A percentile compares a stretch with the other conserved stretches of the same genome.
These are phyloP conservation scores for Leptinotarsa lineolata DNA, from an alignment of 1,140 invertebrate genomes.

Conservation along the genomic window DNA sequence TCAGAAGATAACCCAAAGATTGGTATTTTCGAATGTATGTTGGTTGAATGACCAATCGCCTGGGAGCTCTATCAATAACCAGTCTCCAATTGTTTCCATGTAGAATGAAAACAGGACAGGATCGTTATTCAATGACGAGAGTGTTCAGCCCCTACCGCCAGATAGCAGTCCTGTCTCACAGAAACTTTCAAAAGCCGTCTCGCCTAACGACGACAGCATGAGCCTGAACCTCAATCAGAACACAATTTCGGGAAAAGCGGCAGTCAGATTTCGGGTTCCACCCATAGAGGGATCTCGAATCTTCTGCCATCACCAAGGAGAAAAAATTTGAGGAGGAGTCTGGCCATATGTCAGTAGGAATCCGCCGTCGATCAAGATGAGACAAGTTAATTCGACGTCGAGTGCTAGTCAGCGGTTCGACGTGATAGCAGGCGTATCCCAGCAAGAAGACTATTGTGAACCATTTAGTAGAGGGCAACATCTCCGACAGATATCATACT, in stretches of 20 bases:
- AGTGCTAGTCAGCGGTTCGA: conserved; percentile 53
- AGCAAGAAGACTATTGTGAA: no score
- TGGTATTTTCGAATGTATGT: no score
- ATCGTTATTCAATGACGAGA: conserved; percentile 61
- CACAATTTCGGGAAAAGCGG: conserved; percentile 59
- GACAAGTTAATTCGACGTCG: conserved; percentile 55
- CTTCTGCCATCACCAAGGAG: conserved; percentile 76
- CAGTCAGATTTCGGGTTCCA: conserved; percentile 59
- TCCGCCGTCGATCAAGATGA: conserved; percentile 73
- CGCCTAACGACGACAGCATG: conserved; percentile 58
- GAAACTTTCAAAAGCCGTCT: conserved; percentile 52
- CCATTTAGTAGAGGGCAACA: no score
- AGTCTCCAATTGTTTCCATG: conserved; percentile 58
- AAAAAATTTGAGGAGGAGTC: conserved; percentile 67
- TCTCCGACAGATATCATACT: no score
- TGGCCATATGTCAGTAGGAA: conserved; percentile 72
- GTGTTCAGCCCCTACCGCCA: conserved; percentile 51
- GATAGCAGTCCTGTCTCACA: conserved; percentile 51
- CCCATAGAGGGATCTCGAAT: conserved; percentile 72
- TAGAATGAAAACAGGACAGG: conserved; percentile 61
- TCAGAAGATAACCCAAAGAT: no score
- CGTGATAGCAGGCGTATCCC: conserved; percentile 57
- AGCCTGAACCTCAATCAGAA: conserved; percentile 59
- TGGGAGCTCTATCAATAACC: conserved; percentile 49
- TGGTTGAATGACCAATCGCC: conserved; percentile 66